Percentiles rank a stretch among this genome's conserved stretches.
Conservation (phyloP, 2,888 invertebrate species). For the Coronaproctus castanopsis region DNA sequence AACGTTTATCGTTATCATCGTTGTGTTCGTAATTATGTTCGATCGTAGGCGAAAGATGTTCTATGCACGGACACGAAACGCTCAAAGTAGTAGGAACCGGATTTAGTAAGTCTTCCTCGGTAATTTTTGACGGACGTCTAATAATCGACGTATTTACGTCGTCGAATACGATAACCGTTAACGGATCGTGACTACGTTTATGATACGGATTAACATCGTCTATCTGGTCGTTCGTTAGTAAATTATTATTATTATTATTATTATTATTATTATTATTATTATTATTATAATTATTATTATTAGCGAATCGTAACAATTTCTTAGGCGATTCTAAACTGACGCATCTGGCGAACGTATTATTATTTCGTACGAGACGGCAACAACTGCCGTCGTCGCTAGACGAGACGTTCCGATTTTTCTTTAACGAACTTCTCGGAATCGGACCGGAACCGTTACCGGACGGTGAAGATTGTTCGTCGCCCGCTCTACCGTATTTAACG, state of each 20-base stretch:
- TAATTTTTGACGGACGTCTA: constrained; percentile 15
- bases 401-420: constrained; percentile 29
- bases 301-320: constrained; percentile 49
- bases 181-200: constrained; percentile 11
- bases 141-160: constrained; percentile 14
- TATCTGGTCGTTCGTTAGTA: constrained; percentile 38
- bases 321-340: constrained; percentile 69
- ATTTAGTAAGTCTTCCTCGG: constrained; percentile 15
- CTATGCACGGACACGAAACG: constrained; percentile 52
- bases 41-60: constrained; percentile 29
- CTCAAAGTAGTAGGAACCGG: constrained; percentile 26
- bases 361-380: constrained; percentile 13
- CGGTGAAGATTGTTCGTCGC: neutral
- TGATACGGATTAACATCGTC: constrained; percentile 33
- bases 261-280: constrained; percentile 28
- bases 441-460: neutral
- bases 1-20: too few relatives aligned
- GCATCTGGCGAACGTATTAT: constrained; percentile 33
- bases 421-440: constrained; percentile 42
- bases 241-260: constrained; percentile 18
- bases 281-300: constrained; percentile 32
- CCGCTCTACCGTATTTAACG: neutral
- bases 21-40: too few relatives aligned
- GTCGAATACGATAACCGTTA: constrained; percentile 13
- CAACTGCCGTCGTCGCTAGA: too few relatives aligned